These are phyloP conservation scores for Morus bassanus DNA, from an alignment of 2,797 vertebrate species.

Conservation along the genomic window DNA sequence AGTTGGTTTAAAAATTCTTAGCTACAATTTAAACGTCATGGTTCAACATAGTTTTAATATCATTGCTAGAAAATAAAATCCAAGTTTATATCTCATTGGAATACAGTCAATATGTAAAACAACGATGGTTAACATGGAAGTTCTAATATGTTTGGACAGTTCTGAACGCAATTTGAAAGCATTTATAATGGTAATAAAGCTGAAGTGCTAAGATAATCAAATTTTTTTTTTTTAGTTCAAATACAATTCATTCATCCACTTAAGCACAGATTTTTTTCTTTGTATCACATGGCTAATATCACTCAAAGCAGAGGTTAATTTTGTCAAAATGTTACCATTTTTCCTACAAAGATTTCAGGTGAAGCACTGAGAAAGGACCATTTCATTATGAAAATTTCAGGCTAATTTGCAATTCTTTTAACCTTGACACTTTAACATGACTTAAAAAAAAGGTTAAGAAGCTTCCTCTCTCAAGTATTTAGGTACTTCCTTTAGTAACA, in stretches of 20 bases:
- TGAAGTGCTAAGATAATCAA: not conserved
- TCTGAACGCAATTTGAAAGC: not conserved
- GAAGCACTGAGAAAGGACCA: not conserved
- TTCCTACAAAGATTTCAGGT: not conserved
- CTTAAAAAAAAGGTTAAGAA: not conserved
- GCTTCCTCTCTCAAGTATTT: not conserved
- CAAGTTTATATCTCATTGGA: not conserved
- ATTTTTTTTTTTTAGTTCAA: not conserved
- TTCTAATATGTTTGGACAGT: not conserved
- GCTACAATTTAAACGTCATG: not conserved
- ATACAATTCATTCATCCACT: not conserved
- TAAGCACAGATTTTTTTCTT: not conserved
- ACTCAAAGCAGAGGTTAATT: not conserved
- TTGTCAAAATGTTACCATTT: not conserved
- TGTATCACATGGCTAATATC: not conserved
- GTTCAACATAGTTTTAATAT: not conserved
- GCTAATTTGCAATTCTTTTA: not conserved
- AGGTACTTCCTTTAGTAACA: not conserved
- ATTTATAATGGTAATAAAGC: not conserved
- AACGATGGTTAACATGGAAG: rapidly evolving
- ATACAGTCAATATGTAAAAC: not conserved
- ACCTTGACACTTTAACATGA: not conserved
- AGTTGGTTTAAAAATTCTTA: not conserved
- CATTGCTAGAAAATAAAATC: not conserved
- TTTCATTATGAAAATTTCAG: not conserved